Percentiles rank a stretch among this genome's conserved stretches.
These are phyloP conservation scores for Diplazon laetatorius DNA, from an alignment of 2,888 invertebrate genomes.

Conservation along the genomic window DNA sequence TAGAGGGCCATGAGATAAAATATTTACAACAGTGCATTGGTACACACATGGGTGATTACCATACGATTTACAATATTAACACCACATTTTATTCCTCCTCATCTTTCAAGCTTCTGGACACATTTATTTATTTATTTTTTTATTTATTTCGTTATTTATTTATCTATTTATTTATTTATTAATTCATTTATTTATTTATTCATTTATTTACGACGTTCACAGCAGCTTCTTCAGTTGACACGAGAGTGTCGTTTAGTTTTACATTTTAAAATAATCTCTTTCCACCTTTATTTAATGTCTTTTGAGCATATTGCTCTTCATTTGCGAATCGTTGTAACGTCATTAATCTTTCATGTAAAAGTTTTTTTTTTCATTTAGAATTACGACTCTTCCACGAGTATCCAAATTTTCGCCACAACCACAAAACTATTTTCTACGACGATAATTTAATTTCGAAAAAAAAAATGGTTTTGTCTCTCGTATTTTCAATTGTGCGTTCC, in stretches of 20 bases:
- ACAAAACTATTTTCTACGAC: neutral
- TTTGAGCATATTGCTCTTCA: neutral
- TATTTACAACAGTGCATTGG: slow-evolving; percentile 54
- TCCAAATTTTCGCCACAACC: slow-evolving; percentile 1
- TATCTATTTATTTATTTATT: slow-evolving; percentile 19
- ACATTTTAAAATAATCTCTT: neutral
- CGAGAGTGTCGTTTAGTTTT: slow-evolving; percentile 26
- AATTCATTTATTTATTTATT: slow-evolving; percentile 24
- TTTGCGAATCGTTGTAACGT: slow-evolving; percentile 28
- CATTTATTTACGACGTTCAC: slow-evolving; percentile 50
- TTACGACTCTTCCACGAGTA: slow-evolving; percentile 36
- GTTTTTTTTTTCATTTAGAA: slow-evolving; percentile 12
- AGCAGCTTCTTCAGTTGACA: slow-evolving; percentile 44
- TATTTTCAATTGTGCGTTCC: slow-evolving; percentile 55
- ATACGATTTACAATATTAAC: slow-evolving; percentile 41
- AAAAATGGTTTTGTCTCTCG: slow-evolving; percentile 19
- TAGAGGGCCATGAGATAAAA: slow-evolving; percentile 28
- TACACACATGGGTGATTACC: slow-evolving; percentile 35
- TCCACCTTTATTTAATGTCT: neutral
- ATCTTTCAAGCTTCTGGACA: slow-evolving; percentile 30
- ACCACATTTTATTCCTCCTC: slow-evolving; percentile 32
- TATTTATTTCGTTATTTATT: slow-evolving; percentile 24
- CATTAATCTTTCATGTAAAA: slow-evolving; percentile 27
- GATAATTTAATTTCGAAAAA: neutral
- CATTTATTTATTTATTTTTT: slow-evolving; percentile 24